Percentiles rank a stretch among this genome's conserved stretches.
Conservation (phyloP, 2,888 invertebrate species). For the Ichneumoninae sp. region DNA sequence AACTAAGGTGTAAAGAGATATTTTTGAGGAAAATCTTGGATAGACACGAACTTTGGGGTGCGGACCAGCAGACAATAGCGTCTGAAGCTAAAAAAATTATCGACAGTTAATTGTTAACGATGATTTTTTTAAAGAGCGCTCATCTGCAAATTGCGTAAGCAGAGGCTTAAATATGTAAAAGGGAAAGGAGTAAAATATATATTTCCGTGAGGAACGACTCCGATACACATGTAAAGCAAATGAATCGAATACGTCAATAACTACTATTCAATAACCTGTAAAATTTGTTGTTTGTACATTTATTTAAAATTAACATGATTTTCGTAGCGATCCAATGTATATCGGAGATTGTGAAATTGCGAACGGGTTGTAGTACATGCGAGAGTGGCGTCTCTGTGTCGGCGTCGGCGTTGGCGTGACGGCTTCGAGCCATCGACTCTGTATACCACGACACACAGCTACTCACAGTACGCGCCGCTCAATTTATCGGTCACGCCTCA, state of each 20-base stretch:
- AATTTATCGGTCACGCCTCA: conserved; percentile 76
- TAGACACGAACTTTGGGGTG: background rate
- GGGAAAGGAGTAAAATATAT: background rate
- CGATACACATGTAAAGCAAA: background rate
- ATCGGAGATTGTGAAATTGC: conserved; percentile 15
- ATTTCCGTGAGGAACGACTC: background rate
- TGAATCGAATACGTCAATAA: background rate
- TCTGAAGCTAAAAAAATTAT: background rate
- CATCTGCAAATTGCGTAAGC: too few species aligned
- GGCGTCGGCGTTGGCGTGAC: conserved; percentile 62
- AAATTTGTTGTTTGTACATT: background rate
- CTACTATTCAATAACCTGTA: too few species aligned
- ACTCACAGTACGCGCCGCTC: conserved; percentile 69
- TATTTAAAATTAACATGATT: background rate
- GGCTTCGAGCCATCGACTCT: conserved; percentile 71
- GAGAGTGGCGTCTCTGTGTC: conserved; percentile 31
- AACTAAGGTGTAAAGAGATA: background rate
- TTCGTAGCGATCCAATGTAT: background rate
- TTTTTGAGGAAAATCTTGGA: background rate
- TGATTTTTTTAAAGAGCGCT: background rate
- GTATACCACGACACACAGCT: conserved; percentile 33
- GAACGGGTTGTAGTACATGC: conserved; percentile 1
- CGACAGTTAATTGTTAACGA: background rate
- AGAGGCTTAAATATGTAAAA: background rate
- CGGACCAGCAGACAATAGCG: background rate